Evolutionary conservation across 2,113 vertebrate genomes (phyloP).

Genomic region (Tretioscincus oriximinensis): DNA sequence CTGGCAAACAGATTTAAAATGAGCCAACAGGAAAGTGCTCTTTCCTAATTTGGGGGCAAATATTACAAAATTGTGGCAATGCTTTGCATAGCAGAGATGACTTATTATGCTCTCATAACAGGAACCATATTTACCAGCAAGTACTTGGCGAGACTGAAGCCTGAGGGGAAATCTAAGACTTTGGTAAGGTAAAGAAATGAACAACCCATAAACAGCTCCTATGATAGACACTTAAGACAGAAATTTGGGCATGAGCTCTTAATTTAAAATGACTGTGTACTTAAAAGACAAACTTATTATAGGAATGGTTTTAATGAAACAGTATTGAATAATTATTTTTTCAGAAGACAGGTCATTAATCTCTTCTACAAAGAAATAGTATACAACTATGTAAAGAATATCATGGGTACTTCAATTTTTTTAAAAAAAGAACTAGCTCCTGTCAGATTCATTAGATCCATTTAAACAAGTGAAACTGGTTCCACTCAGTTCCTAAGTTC

Average conservation of each 20-base stretch:
- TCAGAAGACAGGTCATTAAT: neutral
- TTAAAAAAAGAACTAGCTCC: too few relatives aligned
- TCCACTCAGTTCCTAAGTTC: neutral
- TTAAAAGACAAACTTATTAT: conserved; percentile 24
- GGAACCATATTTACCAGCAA: conserved; percentile 3
- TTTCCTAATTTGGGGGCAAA: neutral
- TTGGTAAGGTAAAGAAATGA: neutral
- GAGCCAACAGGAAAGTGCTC: neutral
- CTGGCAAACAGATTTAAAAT: neutral
- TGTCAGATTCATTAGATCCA: neutral
- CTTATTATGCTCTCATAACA: neutral
- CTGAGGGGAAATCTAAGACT: neutral
- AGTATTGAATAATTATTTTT: neutral
- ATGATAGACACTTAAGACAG: neutral
- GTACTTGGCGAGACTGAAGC: neutral
- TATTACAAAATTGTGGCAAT: neutral
- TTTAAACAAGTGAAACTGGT: neutral
- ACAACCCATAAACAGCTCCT: conserved; percentile 7
- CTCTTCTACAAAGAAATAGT: neutral
- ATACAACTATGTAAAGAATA: neutral
- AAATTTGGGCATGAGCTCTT: neutral
- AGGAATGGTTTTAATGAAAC: conserved; percentile 45
- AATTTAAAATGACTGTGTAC: conserved; percentile 4
- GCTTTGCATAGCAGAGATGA: neutral
- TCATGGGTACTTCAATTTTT: too few relatives aligned